phyloP scores from a whole-genome alignment of 2,888 invertebrate genomes.

The Lithophane ornitopus region DNA sequence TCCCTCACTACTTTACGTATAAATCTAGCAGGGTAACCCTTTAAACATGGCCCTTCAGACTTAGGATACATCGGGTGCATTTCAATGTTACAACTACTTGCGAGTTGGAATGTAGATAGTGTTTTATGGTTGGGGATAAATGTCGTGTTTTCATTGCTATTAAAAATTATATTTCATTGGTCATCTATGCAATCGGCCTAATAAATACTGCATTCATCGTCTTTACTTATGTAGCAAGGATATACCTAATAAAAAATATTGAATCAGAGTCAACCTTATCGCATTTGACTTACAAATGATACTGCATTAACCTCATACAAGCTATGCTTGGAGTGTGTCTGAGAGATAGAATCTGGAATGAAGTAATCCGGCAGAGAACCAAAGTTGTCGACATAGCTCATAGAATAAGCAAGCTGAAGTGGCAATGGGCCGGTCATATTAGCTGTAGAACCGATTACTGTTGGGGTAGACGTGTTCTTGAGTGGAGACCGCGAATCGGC shows the following conservation, averaged over 20 bases:
- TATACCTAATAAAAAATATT: too few relatives aligned
- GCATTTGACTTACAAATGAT: neutral
- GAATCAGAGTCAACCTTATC: neutral
- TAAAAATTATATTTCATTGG: neutral
- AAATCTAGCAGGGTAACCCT: constrained; percentile 51
- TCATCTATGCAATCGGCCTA: neutral
- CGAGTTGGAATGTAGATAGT: neutral
- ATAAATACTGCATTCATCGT: too few relatives aligned
- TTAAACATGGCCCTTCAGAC: constrained; percentile 27
- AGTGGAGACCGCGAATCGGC: too few relatives aligned
- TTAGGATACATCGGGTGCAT: constrained; percentile 30
- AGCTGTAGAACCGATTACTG: too few relatives aligned
- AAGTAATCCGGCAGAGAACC: too few relatives aligned
- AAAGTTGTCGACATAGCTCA: too few relatives aligned
- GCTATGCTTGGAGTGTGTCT: too few relatives aligned
- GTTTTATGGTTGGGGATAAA: neutral
- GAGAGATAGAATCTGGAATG: too few relatives aligned
- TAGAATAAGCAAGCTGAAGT: too few relatives aligned
- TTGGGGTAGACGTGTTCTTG: too few relatives aligned
- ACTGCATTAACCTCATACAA: neutral
- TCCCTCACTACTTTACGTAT: constrained; percentile 42
- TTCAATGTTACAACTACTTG: constrained; percentile 28
- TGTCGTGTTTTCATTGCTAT: neutral
- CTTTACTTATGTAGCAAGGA: neutral
- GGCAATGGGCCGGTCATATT: too few relatives aligned